phyloP scores from a whole-genome alignment of 2,888 invertebrate genomes.

The Andrena bicolor region DNA sequence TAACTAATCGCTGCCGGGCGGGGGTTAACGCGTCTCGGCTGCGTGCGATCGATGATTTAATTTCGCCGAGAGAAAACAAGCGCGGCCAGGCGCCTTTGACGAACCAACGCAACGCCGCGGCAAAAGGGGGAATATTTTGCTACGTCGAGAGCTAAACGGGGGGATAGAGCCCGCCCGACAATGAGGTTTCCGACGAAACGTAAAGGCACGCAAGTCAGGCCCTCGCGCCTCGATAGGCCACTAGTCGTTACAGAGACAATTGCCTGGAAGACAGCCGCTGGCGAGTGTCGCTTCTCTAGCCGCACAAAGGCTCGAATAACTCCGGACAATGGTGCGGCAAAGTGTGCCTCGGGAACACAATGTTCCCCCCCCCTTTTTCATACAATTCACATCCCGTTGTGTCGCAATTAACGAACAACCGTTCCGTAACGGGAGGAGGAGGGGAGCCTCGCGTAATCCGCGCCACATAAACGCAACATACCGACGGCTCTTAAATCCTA shows the following conservation, averaged over 20 bases:
- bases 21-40: not conserved
- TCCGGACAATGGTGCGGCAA: conserved; percentile 43
- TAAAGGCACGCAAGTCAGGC: conserved; percentile 4
- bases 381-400: conserved; percentile 1
- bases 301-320: conserved; percentile 59
- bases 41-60: conserved; percentile 11
- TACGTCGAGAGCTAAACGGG: not conserved
- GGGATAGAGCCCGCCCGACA: not conserved
- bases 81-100: not conserved
- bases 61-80: conserved; percentile 4
- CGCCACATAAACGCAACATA: not conserved
- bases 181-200: conserved; percentile 1
- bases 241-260: conserved; percentile 64
- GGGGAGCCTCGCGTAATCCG: not conserved
- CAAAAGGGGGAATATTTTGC: not conserved
- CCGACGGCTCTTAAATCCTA: not conserved
- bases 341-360: conserved; percentile 45
- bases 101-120: not conserved
- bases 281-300: conserved; percentile 67
- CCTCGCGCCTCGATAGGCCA: conserved; percentile 45
- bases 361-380: conserved; percentile 24
- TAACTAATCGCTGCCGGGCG: not conserved
- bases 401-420: conserved; percentile 28
- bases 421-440: not conserved
- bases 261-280: conserved; percentile 64